Percentiles rank a stretch among this genome's conserved stretches.
Conservation (phyloP, 2,888 invertebrate species). For the Caenorhabditis sp. region DNA sequence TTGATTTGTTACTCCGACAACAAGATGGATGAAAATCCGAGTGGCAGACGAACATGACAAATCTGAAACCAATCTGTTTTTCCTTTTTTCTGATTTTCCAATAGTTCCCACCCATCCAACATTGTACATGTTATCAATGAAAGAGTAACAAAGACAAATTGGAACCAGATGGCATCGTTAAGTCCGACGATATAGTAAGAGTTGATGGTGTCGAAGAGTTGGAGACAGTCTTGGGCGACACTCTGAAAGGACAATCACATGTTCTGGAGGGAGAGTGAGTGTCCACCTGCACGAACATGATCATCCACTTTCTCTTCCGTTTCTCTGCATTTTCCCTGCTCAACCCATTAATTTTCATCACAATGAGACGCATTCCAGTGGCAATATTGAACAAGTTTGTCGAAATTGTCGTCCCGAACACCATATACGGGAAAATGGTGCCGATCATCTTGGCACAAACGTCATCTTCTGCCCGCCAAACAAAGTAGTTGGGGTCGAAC, state of each 20-base stretch:
- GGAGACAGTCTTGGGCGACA: conserved; percentile 41
- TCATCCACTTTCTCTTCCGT: conserved; percentile 31
- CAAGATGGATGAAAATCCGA: conserved; percentile 1
- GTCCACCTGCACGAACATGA: conserved; percentile 32
- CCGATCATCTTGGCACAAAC: conserved; percentile 1
- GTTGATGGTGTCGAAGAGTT: conserved; percentile 33
- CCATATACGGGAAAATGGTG: conserved; percentile 3
- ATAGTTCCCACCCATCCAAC: conserved; percentile 2
- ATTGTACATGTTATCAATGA: conserved; percentile 15
- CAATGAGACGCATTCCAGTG: conserved; percentile 10
- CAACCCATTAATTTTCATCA: conserved; percentile 28
- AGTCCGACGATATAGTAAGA: conserved; percentile 18
- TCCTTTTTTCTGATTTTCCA: neutral
- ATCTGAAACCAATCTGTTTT: neutral
- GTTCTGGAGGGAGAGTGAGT: neutral
- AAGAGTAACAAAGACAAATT: conserved; percentile 34
- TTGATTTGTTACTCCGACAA: neutral
- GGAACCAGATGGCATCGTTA: conserved; percentile 36
- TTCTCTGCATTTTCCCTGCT: conserved; percentile 17
- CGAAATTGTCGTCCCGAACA: conserved; percentile 12
- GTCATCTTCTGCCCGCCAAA: conserved; percentile 26
- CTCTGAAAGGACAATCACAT: neutral
- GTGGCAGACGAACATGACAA: conserved; percentile 15
- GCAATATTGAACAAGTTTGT: conserved; percentile 27
- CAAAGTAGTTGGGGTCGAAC: conserved; percentile 31